Evolutionary conservation across 1,140 invertebrate genomes (phyloP), one percentile per base, ranked within the genome.

Genomic region (Drusus annulatus): DNA sequence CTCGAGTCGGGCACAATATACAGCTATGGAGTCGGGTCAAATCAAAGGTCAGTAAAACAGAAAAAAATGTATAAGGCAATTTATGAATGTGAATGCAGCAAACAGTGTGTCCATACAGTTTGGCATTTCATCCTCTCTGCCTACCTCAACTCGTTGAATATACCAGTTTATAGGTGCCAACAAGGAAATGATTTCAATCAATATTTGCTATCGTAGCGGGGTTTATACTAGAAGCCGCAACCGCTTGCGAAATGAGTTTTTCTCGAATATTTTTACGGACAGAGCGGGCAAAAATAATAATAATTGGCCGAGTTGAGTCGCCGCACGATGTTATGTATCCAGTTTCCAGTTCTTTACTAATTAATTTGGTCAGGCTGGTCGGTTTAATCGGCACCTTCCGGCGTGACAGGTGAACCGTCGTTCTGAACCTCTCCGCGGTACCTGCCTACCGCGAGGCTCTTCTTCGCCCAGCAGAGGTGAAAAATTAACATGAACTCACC

Each of bases 381-480:
- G 6, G 68, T 50, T 74, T 74, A 74, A 74, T 74, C 69, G 69
- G 10, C 69, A 74, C 51, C 69, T 74, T 74, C 69, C 69, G 69
- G 69, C 21, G 50, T 17, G 51, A 74, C 69, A 74, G 69, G 69
- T 74, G 69, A 15, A 19, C 52, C 21, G 13, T 36, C 15, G 7
- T 54, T 5, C 19, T 0, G 10, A 5, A 25, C 51, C 69, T 52
- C 51, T 23, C 21, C n/a, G 21, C 51, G n/a, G 17, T 17, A 31
- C 25, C 25, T n/a, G 25, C 25, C 3, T 21, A 28, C 23, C 36
- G 13, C 36, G 17, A 19, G 7, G 56, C 6, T n/a, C 54, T 56
- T 58, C 2, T 28, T 28, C 5, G 25, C 25, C 25, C 25, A 28
- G 25, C 25, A 28, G 31, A 36, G 62, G 25, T 28, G 21, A n/a